Conservation (phyloP, 2,113 vertebrate genomes). For the Platichthys stellatus region DNA sequence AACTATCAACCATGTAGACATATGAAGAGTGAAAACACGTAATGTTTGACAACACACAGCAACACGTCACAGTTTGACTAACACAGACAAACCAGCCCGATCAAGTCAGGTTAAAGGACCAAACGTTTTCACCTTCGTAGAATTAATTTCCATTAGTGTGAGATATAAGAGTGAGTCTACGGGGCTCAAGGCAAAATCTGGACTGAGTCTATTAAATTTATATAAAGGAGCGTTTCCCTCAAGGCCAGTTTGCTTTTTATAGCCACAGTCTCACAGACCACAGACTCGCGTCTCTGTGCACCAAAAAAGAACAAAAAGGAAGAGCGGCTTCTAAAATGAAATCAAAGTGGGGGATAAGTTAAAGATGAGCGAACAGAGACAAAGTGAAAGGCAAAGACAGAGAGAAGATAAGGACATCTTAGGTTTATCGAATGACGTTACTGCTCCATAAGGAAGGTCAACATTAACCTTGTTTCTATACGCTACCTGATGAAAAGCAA, state of each 20-base stretch:
- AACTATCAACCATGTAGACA: slow-evolving; percentile 45
- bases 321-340: slow-evolving; percentile 25
- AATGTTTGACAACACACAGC: slow-evolving; percentile 57
- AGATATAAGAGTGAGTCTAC: slow-evolving; percentile 27
- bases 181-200: slow-evolving; percentile 30
- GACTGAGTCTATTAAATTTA: slow-evolving; percentile 13
- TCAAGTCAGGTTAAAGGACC: slow-evolving; percentile 32
- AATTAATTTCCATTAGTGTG: slow-evolving; percentile 14
- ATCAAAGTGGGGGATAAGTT: not conserved
- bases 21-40: slow-evolving; percentile 52
- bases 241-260: slow-evolving; percentile 43
- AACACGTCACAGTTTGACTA: slow-evolving; percentile 63
- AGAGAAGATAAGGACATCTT: not conserved
- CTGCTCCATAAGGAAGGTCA: not conserved
- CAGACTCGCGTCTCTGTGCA: not conserved
- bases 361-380: slow-evolving; percentile 1
- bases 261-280: slow-evolving; percentile 26
- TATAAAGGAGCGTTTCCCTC: slow-evolving; percentile 36
- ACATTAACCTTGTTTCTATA: slow-evolving; percentile 15
- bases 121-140: slow-evolving; percentile 33
- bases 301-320: not conserved
- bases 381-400: slow-evolving; percentile 3
- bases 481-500: not conserved
- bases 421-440: slow-evolving; percentile 10
- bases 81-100: slow-evolving; percentile 49